Percentiles rank a stretch among this genome's conserved stretches.
Evolutionary conservation across 1,140 invertebrate species (phyloP).

Genomic region (Apocrypta bakeri): DNA sequence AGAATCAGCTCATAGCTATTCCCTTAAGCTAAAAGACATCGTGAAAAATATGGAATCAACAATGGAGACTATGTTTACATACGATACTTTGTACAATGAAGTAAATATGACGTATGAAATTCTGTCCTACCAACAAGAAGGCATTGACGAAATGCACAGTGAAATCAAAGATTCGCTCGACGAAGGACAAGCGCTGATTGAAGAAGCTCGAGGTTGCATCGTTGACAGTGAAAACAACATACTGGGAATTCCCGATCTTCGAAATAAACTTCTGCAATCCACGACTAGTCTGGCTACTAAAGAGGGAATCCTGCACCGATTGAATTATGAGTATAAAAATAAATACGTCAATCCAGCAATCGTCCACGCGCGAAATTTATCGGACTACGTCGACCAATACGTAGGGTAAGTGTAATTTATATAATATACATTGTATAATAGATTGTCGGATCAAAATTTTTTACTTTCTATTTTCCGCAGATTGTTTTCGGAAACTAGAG

Average conservation of each 20-base stretch:
- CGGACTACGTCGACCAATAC: slow-evolving; percentile 79
- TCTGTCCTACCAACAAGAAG: slow-evolving; percentile 53
- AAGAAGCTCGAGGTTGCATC: slow-evolving; percentile 62
- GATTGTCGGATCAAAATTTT: background rate
- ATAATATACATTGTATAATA: background rate
- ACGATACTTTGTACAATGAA: slow-evolving; percentile 65
- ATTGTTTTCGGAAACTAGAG: slow-evolving; percentile 80
- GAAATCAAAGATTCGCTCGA: slow-evolving; percentile 57
- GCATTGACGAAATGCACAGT: slow-evolving; percentile 56
- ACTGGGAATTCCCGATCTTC: slow-evolving; percentile 65
- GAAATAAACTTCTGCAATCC: slow-evolving; percentile 65
- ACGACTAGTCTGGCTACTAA: slow-evolving; percentile 74
- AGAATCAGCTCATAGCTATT: slow-evolving; percentile 62
- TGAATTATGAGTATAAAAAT: slow-evolving; percentile 81
- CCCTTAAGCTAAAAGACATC: slow-evolving; percentile 64
- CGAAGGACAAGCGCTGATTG: slow-evolving; percentile 62
- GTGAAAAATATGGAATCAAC: slow-evolving; percentile 63
- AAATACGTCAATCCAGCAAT: slow-evolving; percentile 80
- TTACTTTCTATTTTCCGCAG: slow-evolving; percentile 66
- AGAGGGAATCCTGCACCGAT: slow-evolving; percentile 77
- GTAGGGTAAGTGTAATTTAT: slow-evolving; percentile 68
- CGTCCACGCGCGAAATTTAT: slow-evolving; percentile 80
- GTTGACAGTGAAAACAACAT: slow-evolving; percentile 67
- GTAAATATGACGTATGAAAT: slow-evolving; percentile 61
- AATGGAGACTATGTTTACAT: slow-evolving; percentile 67